Evolutionary conservation across 2,113 vertebrate genomes (phyloP).

Genomic region (Grantiella picta): DNA sequence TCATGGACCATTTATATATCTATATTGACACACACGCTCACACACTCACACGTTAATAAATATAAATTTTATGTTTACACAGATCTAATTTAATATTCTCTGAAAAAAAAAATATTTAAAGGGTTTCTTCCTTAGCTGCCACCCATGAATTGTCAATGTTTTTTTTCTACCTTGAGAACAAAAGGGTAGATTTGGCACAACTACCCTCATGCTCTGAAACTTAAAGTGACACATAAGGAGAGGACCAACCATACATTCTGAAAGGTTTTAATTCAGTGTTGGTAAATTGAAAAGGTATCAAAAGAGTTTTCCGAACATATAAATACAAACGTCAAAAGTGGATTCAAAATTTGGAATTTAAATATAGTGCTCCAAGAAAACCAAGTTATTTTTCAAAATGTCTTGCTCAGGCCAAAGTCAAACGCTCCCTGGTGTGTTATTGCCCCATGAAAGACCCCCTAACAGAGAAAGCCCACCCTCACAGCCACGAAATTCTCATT

Average conservation of each 20-base stretch:
- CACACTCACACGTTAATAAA: constrained; percentile 48
- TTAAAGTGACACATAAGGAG: constrained; percentile 14
- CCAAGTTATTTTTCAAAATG: neutral
- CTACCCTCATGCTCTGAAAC: neutral
- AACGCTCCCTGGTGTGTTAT: neutral
- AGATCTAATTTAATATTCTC: constrained; percentile 58
- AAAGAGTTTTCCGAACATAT: neutral
- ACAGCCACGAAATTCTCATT: neutral
- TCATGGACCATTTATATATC: constrained; percentile 46
- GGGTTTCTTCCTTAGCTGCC: constrained; percentile 52
- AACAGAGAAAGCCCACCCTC: neutral
- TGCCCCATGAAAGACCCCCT: neutral
- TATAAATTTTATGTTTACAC: constrained; percentile 52
- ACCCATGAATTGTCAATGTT: neutral
- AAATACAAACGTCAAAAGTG: constrained; percentile 5
- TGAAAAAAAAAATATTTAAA: constrained; percentile 37
- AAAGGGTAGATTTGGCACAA: neutral
- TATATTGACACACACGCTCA: constrained; percentile 10
- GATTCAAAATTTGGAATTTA: constrained; percentile 30
- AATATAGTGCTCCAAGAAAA: constrained; percentile 38
- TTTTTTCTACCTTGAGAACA: neutral
- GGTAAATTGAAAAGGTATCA: constrained; percentile 28
- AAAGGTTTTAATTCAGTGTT: constrained; percentile 32
- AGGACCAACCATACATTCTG: constrained; percentile 24
- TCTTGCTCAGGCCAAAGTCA: neutral